Percentiles rank a stretch among this genome's conserved stretches.
Conservation (phyloP, 2,113 vertebrate species). For the Calonectris borealis region DNA sequence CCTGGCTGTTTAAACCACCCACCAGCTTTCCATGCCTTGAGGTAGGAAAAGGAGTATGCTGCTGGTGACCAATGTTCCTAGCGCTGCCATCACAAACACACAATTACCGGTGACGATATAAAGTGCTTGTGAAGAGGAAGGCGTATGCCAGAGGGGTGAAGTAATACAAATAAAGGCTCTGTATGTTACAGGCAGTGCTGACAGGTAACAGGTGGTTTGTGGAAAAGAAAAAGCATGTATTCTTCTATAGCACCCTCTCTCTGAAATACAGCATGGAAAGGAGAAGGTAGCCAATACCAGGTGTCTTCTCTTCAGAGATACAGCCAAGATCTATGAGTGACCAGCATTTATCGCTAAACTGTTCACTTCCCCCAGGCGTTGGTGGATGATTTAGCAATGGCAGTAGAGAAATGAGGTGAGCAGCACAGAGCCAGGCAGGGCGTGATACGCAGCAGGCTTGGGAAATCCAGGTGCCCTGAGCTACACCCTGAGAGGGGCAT, state of each 20-base stretch:
- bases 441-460: background rate
- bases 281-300: background rate
- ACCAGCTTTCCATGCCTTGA: slow-evolving; percentile 42
- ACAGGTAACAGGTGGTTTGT: background rate
- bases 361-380: background rate
- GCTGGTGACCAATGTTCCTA: background rate
- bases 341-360: background rate
- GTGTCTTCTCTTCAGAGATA: background rate
- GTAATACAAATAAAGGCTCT: background rate
- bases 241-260: fast-evolving
- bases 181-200: background rate
- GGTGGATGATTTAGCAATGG: background rate
- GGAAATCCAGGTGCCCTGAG: background rate
- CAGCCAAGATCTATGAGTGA: background rate
- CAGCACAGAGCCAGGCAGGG: background rate
- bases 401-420: background rate
- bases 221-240: background rate
- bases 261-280: fast-evolving
- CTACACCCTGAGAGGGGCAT: background rate
- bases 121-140: background rate
- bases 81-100: background rate
- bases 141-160: background rate
- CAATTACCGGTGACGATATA: background rate
- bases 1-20: slow-evolving; percentile 19
- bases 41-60: background rate